phyloP scores from a whole-genome alignment of 2,797 vertebrate genomes.

The Cirrhinus mrigala region DNA sequence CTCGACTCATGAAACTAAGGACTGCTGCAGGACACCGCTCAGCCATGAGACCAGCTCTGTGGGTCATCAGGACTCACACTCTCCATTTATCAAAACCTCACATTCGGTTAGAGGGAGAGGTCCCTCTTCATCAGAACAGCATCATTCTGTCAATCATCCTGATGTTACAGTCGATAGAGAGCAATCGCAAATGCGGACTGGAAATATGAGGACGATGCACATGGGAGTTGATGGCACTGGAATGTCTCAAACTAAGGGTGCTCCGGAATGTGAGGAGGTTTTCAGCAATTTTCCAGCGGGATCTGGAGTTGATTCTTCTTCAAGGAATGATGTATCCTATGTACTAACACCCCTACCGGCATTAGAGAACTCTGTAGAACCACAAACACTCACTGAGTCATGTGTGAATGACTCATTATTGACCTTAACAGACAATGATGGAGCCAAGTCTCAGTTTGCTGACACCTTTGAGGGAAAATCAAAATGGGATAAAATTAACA shows the following conservation, averaged over 20 bases:
- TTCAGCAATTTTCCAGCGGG: conserved; percentile 26
- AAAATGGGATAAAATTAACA: conserved; percentile 3
- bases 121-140: neutral
- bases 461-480: conserved; percentile 6
- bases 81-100: conserved; percentile 12
- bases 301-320: conserved; percentile 52
- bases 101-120: neutral
- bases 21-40: conserved; percentile 35
- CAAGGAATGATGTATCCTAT: conserved; percentile 5
- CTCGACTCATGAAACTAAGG: conserved; percentile 61
- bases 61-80: conserved; percentile 24
- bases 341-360: neutral
- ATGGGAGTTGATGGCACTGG: conserved; percentile 7
- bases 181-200: neutral
- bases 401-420: conserved; percentile 18
- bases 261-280: conserved; percentile 24
- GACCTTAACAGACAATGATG: conserved; percentile 6
- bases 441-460: conserved; percentile 9
- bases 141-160: neutral
- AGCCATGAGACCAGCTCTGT: conserved; percentile 3
- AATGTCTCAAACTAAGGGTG: conserved; percentile 15
- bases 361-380: conserved; percentile 15
- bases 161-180: conserved; percentile 24
- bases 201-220: neutral
- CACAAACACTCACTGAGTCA: conserved; percentile 32